A percentile compares a stretch with the other conserved stretches of the same genome.
These are phyloP conservation scores for Acestrorhynchus altus DNA, from an alignment of 2,797 vertebrate genomes.

Conservation along the genomic window DNA sequence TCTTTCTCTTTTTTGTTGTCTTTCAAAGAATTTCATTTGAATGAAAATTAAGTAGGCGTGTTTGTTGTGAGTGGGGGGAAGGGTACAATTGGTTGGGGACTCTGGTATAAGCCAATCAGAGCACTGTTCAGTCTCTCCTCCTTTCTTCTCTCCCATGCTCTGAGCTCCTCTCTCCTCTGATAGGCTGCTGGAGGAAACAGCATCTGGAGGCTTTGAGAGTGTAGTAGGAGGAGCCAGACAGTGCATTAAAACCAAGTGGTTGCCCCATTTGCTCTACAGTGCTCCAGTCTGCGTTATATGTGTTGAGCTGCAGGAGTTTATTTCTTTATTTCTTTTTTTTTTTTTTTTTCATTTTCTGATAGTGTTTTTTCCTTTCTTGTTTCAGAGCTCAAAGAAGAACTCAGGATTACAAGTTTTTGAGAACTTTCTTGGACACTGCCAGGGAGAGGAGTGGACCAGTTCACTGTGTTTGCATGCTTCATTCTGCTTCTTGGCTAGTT, in stretches of 20 bases:
- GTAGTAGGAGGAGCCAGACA: conserved; percentile 70
- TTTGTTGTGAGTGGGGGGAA: conserved; percentile 76
- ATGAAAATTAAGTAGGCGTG: conserved; percentile 79
- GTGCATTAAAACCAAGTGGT: conserved; percentile 74
- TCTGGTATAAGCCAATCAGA: conserved; percentile 69
- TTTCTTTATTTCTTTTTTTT: conserved; percentile 29
- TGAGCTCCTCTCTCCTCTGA: conserved; percentile 60
- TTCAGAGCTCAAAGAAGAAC: conserved; percentile 25
- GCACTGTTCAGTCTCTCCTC: conserved; percentile 50
- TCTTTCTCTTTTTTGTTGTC: conserved; percentile 58
- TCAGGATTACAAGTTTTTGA: conserved; percentile 38
- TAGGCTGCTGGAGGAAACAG: conserved; percentile 66
- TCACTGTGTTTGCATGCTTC: not conserved
- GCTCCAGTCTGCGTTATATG: conserved; percentile 34
- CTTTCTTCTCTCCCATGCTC: conserved; percentile 57
- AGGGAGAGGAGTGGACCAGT: not conserved
- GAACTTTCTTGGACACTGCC: conserved; percentile 27
- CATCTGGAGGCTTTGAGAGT: conserved; percentile 62
- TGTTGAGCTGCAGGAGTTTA: conserved; percentile 49
- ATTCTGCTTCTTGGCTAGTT: not conserved
- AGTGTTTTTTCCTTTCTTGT: conserved; percentile 32
- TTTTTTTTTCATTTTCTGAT: conserved; percentile 51
- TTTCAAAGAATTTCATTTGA: conserved; percentile 83
- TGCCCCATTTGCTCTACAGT: conserved; percentile 73
- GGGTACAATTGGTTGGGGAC: conserved; percentile 72